A percentile compares a stretch with the other conserved stretches of the same genome.
Evolutionary conservation across 2,113 vertebrate species (phyloP).

Genomic region (Octodon degus): DNA sequence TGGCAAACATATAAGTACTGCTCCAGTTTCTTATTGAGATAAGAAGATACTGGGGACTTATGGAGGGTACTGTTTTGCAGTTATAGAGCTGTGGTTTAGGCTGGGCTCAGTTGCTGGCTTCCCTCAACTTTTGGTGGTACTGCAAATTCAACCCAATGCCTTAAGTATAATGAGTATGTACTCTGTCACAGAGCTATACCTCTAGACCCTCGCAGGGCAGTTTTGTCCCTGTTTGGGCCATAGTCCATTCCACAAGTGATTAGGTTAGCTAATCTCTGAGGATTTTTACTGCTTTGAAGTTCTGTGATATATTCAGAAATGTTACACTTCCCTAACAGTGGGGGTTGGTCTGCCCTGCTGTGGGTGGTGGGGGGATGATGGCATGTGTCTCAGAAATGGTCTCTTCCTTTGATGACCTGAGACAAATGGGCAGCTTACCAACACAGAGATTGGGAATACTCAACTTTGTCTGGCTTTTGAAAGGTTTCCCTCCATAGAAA

Average conservation of each 20-base stretch:
- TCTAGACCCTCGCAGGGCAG: background rate
- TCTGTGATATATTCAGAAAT: conserved; percentile 58
- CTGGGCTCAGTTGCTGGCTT: background rate
- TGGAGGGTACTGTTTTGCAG: background rate
- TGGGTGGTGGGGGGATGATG: background rate
- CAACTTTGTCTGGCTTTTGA: conserved; percentile 8
- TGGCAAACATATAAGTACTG: conserved; percentile 21
- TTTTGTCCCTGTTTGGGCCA: background rate
- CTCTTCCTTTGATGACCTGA: conserved; percentile 1
- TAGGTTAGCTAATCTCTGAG: conserved; percentile 29
- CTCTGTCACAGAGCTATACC: background rate
- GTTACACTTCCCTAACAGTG: background rate
- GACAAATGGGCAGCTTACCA: background rate
- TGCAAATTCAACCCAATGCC: background rate
- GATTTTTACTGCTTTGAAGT: background rate
- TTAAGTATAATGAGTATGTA: background rate
- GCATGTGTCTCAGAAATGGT: conserved; percentile 40
- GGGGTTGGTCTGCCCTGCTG: background rate
- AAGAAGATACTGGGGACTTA: background rate
- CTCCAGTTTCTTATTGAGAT: background rate
- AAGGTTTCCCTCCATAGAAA: background rate
- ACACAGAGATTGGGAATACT: conserved; percentile 14
- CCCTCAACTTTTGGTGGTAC: background rate
- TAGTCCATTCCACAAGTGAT: background rate
- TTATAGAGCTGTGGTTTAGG: background rate